Percentiles rank a stretch among this genome's conserved stretches.
phyloP scores from a whole-genome alignment of 2,888 invertebrate species.

The Panopea generosa region DNA sequence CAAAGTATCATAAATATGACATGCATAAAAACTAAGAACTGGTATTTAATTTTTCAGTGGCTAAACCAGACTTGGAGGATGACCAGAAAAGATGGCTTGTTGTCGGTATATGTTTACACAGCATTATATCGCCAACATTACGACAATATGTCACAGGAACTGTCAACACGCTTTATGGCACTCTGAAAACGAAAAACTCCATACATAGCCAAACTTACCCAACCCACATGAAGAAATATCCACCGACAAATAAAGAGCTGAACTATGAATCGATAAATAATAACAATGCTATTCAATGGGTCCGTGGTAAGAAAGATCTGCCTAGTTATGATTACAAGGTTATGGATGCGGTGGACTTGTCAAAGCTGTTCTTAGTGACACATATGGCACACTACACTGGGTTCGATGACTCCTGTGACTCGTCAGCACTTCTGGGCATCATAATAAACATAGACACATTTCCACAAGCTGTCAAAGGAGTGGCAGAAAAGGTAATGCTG shows the following conservation, averaged over 20 bases:
- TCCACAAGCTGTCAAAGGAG: not conserved
- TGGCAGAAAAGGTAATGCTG: conserved; percentile 26
- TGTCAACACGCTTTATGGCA: conserved; percentile 19
- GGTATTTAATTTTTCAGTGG: no score
- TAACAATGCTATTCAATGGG: conserved; percentile 15
- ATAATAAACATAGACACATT: conserved; percentile 25
- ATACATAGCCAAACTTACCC: conserved; percentile 41
- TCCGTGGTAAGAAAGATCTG: not conserved
- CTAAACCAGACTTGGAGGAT: conserved; percentile 5
- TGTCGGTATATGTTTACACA: conserved; percentile 51
- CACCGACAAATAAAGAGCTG: conserved; percentile 5
- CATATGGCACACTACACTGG: conserved; percentile 47
- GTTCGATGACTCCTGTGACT: conserved; percentile 50
- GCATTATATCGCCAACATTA: conserved; percentile 37
- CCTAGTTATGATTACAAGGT: conserved; percentile 38
- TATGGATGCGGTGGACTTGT: conserved; percentile 34
- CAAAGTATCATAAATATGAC: no score
- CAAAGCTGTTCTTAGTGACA: conserved; percentile 46
- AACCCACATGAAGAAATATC: conserved; percentile 18
- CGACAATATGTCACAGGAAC: conserved; percentile 24
- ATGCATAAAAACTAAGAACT: no score
- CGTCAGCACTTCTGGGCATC: conserved; percentile 38
- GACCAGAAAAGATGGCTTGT: conserved; percentile 55
- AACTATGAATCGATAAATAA: conserved; percentile 56
- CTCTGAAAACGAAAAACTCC: conserved; percentile 5